Evolutionary conservation across 2,113 vertebrate genomes (phyloP).

Genomic region (Semnopithecus entellus): DNA sequence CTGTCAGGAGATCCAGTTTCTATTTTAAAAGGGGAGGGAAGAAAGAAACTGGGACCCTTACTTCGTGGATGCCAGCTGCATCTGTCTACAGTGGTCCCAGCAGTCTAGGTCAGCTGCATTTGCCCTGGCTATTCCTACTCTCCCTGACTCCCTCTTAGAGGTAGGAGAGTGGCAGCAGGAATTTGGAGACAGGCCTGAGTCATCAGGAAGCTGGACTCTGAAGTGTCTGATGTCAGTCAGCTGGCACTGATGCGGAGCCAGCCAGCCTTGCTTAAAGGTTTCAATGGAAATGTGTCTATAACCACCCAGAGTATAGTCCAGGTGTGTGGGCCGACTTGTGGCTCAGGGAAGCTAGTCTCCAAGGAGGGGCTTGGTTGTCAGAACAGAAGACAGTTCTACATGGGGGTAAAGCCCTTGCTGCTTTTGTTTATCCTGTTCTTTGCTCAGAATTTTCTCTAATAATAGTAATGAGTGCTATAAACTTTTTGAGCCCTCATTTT

Average conservation of each 20-base stretch:
- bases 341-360: background rate
- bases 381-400: conserved; percentile 21
- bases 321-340: background rate
- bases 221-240: background rate
- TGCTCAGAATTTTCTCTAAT: conserved; percentile 39
- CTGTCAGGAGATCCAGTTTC: background rate
- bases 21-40: conserved; percentile 19
- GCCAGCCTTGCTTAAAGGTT: background rate
- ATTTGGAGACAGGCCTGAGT: conserved; percentile 57
- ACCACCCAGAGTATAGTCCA: background rate
- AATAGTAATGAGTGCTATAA: background rate
- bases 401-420: background rate
- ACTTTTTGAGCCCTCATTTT: background rate
- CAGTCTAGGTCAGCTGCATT: background rate
- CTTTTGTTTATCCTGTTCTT: conserved; percentile 34
- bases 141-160: background rate
- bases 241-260: conserved; percentile 5
- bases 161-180: conserved; percentile 34
- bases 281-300: conserved; percentile 30
- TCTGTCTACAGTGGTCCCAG: background rate
- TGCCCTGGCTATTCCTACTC: background rate
- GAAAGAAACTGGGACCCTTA: background rate
- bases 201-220: conserved; percentile 40
- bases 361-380: background rate
- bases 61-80: background rate